Evolutionary conservation across 2,888 invertebrate species (phyloP).

Genomic region (Drosophila neonasuta): DNA sequence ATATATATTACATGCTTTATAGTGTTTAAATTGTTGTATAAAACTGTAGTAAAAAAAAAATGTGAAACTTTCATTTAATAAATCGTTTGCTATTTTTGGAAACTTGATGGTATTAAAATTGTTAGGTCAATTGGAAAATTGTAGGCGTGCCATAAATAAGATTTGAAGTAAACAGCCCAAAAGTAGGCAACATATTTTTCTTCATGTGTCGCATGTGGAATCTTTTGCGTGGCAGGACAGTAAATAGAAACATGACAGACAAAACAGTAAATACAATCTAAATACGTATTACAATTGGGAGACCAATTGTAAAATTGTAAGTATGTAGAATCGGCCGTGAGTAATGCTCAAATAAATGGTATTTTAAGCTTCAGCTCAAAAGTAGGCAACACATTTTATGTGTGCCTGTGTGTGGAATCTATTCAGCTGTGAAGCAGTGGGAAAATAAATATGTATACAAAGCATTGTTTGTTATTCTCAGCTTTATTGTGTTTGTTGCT

Average conservation of each 20-base stretch:
- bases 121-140: neutral
- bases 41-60: neutral
- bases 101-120: neutral
- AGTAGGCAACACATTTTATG: conserved; percentile 22
- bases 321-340: neutral
- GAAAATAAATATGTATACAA: neutral
- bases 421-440: neutral
- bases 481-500: neutral
- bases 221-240: neutral
- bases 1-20: conserved; percentile 1
- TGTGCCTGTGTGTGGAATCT: conserved; percentile 5
- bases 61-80: neutral
- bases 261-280: neutral
- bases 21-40: neutral
- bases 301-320: neutral
- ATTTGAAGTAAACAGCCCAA: neutral
- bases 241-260: neutral
- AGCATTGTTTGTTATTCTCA: conserved; percentile 7
- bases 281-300: conserved; percentile 1
- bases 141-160: neutral
- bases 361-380: conserved; percentile 10
- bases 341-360: neutral
- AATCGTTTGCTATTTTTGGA: neutral
- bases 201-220: neutral
- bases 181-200: neutral